Evolutionary conservation across 2,113 vertebrate genomes (phyloP).

Genomic region (Nothobranchius kuhntae): DNA sequence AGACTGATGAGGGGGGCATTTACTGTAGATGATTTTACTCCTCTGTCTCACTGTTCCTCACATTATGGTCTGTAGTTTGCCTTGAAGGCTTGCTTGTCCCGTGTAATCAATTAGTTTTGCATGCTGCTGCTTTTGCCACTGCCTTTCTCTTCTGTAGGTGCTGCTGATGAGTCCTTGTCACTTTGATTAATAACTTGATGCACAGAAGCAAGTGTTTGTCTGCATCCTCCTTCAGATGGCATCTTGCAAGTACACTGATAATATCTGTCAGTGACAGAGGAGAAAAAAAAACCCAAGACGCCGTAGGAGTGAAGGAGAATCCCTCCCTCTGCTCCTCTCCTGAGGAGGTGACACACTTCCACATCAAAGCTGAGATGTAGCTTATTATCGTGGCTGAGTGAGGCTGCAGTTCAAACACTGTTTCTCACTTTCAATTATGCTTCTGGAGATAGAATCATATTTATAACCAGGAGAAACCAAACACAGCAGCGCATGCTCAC

Average conservation of each 20-base stretch:
- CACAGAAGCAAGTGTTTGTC: conserved; percentile 12
- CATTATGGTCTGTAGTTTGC: conserved; percentile 40
- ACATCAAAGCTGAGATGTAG: conserved; percentile 70
- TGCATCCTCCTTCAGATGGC: conserved; percentile 21
- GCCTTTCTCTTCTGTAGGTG: conserved; percentile 28
- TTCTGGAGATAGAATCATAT: conserved; percentile 57
- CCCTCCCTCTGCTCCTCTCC: conserved; percentile 52
- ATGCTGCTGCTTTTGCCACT: conserved; percentile 40
- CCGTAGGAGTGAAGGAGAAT: conserved; percentile 17
- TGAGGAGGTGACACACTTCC: conserved; percentile 70
- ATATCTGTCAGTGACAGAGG: conserved; percentile 25
- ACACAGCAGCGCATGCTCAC: conserved; percentile 34
- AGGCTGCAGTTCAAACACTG: conserved; percentile 55
- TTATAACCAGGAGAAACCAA: conserved; percentile 62
- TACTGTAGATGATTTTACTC: conserved; percentile 22
- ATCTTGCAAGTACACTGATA: conserved; percentile 38
- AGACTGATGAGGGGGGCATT: conserved; percentile 1
- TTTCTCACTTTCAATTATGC: conserved; percentile 67
- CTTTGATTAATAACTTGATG: conserved; percentile 51
- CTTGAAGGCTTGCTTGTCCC: conserved; percentile 35
- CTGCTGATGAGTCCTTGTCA: conserved; percentile 34
- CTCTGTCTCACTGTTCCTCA: conserved; percentile 35
- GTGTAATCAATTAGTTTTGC: conserved; percentile 50
- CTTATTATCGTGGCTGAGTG: conserved; percentile 66
- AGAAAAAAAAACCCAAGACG: neutral